These are phyloP conservation scores for Helostoma temminkii DNA, from an alignment of 2,797 vertebrate genomes.

Conservation along the genomic window DNA sequence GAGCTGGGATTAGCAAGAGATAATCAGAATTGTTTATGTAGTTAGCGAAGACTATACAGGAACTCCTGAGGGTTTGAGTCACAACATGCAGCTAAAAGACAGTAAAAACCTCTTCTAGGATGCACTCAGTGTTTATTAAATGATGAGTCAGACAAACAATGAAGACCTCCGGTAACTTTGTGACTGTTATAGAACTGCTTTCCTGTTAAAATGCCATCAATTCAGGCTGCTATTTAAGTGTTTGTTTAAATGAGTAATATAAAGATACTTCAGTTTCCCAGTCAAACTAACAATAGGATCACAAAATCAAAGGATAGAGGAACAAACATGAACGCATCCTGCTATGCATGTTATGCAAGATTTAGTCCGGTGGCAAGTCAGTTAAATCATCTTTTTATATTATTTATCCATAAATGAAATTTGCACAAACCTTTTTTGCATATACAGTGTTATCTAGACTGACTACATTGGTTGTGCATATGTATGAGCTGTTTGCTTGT, in stretches of 20 bases:
- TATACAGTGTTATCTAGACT: constrained; percentile 22
- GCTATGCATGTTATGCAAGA: background rate
- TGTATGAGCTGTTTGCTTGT: constrained; percentile 56
- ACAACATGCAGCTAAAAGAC: constrained; percentile 33
- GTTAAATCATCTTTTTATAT: constrained; percentile 18
- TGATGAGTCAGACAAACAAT: constrained; percentile 45
- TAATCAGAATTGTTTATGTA: constrained; percentile 75
- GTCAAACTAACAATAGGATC: constrained; percentile 28
- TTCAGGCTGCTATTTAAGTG: constrained; percentile 28
- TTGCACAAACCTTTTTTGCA: constrained; percentile 14
- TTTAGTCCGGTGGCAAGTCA: background rate
- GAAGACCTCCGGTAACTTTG: constrained; percentile 28
- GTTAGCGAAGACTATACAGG: constrained; percentile 61
- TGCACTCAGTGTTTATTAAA: constrained; percentile 62
- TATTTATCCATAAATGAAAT: constrained; percentile 24
- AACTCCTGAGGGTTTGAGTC: constrained; percentile 65
- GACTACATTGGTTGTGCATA: constrained; percentile 44
- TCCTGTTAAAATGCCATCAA: constrained; percentile 39
- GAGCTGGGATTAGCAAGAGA: constrained; percentile 58
- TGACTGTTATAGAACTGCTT: constrained; percentile 23
- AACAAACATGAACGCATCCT: constrained; percentile 16
- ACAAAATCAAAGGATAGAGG: constrained; percentile 5
- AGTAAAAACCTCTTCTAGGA: constrained; percentile 44
- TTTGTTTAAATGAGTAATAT: constrained; percentile 15
- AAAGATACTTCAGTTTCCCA: constrained; percentile 20